Evolutionary conservation across 2,113 vertebrate genomes (phyloP).

Genomic region (Trogon melanurus): DNA sequence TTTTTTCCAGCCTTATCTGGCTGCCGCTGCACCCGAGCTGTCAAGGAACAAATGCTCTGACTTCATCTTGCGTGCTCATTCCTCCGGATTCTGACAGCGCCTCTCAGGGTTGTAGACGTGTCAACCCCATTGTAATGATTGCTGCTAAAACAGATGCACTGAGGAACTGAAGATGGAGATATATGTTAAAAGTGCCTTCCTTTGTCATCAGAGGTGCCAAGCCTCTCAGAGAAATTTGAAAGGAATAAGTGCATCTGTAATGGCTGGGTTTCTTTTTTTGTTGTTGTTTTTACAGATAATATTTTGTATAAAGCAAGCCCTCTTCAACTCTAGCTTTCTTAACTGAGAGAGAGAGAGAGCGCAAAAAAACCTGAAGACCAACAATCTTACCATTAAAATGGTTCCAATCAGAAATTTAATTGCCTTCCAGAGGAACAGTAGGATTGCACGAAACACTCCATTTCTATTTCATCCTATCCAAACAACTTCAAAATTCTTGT

Average conservation of each 20-base stretch:
- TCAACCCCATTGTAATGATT: constrained; percentile 17
- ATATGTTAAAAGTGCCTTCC: background rate
- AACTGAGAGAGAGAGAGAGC: background rate
- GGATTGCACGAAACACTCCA: background rate
- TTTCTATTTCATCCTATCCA: background rate
- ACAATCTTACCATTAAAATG: background rate
- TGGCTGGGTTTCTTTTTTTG: background rate
- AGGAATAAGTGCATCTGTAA: background rate
- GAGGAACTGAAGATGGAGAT: constrained; percentile 7
- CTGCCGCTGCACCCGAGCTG: background rate
- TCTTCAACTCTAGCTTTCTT: background rate
- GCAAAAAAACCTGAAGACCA: background rate
- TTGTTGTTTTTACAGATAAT: background rate
- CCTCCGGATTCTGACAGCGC: background rate
- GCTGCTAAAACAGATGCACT: background rate
- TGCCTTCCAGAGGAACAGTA: background rate
- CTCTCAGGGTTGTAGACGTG: background rate
- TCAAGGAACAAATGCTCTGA: constrained; percentile 39
- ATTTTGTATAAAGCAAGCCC: background rate
- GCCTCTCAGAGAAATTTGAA: background rate
- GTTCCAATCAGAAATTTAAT: background rate
- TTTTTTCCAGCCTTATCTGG: background rate
- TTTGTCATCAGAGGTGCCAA: background rate
- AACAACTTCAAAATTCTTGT: background rate
- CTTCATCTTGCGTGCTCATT: background rate